phyloP scores from a whole-genome alignment of 2,888 invertebrate genomes.

The Aproaerema taeniolella region DNA sequence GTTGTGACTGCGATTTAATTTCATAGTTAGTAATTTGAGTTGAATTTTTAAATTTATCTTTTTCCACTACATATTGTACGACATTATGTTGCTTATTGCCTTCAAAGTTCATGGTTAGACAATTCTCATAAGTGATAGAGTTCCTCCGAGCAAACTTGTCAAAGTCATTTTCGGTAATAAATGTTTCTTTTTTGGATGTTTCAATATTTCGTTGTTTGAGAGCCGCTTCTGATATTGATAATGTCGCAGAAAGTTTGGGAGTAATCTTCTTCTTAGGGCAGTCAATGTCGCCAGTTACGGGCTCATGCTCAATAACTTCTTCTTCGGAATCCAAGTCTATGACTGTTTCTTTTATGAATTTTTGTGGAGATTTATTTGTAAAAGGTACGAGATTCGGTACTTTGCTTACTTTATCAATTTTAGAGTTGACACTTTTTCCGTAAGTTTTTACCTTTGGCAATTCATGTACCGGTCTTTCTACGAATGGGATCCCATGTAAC shows the following conservation, averaged over 20 bases:
- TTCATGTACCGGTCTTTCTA: slow-evolving; percentile 55
- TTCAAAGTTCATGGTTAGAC: slow-evolving; percentile 56
- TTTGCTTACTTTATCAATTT: slow-evolving; percentile 33
- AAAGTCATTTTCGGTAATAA: slow-evolving; percentile 69
- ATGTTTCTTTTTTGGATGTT: slow-evolving; percentile 41
- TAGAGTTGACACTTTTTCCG: slow-evolving; percentile 32
- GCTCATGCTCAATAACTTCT: slow-evolving; percentile 37
- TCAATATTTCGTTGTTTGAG: slow-evolving; percentile 18
- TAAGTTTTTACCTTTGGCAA: slow-evolving; percentile 39
- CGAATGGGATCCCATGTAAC: slow-evolving; percentile 61
- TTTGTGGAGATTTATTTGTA: slow-evolving; percentile 33
- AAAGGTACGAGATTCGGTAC: slow-evolving; percentile 41
- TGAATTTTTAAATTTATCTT: slow-evolving; percentile 45
- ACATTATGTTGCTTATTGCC: slow-evolving; percentile 49
- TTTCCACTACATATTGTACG: slow-evolving; percentile 49
- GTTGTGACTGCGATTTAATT: slow-evolving; percentile 29
- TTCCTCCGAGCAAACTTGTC: slow-evolving; percentile 67
- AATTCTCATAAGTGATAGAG: slow-evolving; percentile 60
- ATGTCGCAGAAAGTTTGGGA: slow-evolving; percentile 21
- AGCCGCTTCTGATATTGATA: slow-evolving; percentile 14
- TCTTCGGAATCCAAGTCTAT: slow-evolving; percentile 31
- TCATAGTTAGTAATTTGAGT: neutral
- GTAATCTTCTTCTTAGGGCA: slow-evolving; percentile 22
- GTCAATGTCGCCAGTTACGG: slow-evolving; percentile 36
- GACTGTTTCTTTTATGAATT: slow-evolving; percentile 21